Percentiles rank a stretch among this genome's conserved stretches.
Conservation (phyloP, 2,113 vertebrate species). For the Natator depressus region DNA sequence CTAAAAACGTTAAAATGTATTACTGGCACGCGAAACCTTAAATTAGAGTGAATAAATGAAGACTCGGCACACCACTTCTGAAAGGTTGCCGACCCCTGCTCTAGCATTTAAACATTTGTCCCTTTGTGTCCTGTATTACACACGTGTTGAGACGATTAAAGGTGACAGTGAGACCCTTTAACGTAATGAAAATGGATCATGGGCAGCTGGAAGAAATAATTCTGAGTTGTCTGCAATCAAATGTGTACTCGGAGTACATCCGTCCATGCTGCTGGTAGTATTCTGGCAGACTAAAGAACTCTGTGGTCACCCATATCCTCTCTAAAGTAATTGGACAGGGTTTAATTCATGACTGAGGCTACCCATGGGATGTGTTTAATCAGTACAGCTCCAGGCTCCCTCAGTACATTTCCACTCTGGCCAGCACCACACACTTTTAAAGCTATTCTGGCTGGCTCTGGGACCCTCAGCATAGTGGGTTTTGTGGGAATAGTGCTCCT, state of each 20-base stretch:
- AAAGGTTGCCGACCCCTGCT: neutral
- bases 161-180: neutral
- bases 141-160: constrained; percentile 5
- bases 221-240: neutral
- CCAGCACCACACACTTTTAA: neutral
- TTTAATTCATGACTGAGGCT: accelerated
- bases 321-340: accelerated
- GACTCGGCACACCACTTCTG: no score
- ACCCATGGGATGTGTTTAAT: neutral
- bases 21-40: no score
- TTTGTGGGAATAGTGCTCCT: neutral
- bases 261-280: accelerated
- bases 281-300: neutral
- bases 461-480: neutral
- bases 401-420: neutral
- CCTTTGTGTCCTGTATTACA: constrained; percentile 16
- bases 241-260: accelerated
- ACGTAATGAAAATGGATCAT: neutral
- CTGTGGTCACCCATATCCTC: neutral
- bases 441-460: neutral
- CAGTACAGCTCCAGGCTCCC: neutral
- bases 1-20: no score
- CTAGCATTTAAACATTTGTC: neutral
- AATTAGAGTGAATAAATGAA: no score
- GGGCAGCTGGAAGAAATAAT: neutral